Percentiles rank a stretch among this genome's conserved stretches.
phyloP scores from a whole-genome alignment of 2,113 vertebrate species.

The Regulus satrapa region DNA sequence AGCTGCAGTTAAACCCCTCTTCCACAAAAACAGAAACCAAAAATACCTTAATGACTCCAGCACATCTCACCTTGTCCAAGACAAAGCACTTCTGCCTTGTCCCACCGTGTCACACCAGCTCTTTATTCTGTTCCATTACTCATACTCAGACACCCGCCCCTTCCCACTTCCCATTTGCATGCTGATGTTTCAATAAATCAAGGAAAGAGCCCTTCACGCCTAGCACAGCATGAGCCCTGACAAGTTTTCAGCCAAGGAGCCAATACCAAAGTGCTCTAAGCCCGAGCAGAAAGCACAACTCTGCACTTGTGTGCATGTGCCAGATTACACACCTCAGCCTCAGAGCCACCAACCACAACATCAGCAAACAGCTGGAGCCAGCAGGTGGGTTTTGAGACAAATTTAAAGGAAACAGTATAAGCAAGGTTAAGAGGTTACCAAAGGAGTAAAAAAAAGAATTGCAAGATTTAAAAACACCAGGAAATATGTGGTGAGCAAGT shows the following conservation, averaged over 20 bases:
- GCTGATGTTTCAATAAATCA: rapidly evolving
- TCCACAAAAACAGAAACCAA: neutral
- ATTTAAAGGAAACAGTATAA: neutral
- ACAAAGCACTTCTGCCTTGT: neutral
- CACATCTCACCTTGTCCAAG: neutral
- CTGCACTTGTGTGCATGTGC: neutral
- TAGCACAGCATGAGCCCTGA: neutral
- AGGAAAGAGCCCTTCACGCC: neutral
- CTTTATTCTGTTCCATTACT: rapidly evolving
- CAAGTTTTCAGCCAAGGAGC: neutral
- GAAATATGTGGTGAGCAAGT: neutral
- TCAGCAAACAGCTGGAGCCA: neutral
- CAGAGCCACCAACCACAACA: neutral
- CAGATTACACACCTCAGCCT: neutral
- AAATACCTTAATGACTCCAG: neutral
- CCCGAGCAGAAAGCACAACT: neutral
- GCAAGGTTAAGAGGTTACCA: neutral
- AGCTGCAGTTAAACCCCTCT: neutral
- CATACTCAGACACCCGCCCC: rapidly evolving
- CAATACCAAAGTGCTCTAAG: neutral
- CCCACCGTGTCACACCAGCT: rapidly evolving
- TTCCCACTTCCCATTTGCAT: neutral
- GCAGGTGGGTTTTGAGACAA: neutral
- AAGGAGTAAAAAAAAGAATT: neutral
- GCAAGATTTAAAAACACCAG: neutral